These are phyloP conservation scores for Percopsis omiscomaycus DNA, from an alignment of 2,797 vertebrate genomes.

Conservation along the genomic window DNA sequence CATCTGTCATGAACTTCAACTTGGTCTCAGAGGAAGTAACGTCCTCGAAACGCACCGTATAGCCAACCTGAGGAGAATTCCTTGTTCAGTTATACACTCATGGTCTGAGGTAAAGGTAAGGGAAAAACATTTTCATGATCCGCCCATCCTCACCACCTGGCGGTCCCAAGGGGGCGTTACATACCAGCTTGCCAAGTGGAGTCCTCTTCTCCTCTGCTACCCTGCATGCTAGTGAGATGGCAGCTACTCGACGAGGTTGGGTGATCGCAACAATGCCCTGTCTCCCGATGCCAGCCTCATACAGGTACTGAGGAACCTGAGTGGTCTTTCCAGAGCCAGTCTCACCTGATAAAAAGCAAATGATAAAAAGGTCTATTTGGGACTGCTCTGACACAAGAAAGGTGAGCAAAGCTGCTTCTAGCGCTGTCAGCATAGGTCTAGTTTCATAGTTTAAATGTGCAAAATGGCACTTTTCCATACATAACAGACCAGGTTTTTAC, in stretches of 20 bases:
- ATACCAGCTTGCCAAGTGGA: constrained; percentile 90
- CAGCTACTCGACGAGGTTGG: constrained; percentile 93
- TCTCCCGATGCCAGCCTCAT: constrained; percentile 86
- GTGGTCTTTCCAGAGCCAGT: constrained; percentile 98
- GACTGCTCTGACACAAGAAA: not conserved
- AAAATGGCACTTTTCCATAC: no score
- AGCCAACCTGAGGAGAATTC: constrained; percentile 83
- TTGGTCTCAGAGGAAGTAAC: constrained; percentile 87
- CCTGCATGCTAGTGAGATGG: constrained; percentile 90
- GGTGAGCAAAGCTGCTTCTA: not conserved
- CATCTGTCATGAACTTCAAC: constrained; percentile 94
- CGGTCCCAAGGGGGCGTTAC: not conserved
- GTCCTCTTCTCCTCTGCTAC: constrained; percentile 93
- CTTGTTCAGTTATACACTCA: not conserved
- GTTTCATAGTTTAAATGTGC: no score
- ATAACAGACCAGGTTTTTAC: no score
- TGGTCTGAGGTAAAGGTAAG: no score
- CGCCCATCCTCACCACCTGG: not conserved
- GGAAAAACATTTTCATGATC: no score
- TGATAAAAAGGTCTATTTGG: not conserved
- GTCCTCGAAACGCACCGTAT: constrained; percentile 94
- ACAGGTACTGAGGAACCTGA: constrained; percentile 95
- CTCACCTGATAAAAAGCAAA: constrained; percentile 79
- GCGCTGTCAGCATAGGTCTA: not conserved
- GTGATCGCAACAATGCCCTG: constrained; percentile 89